A percentile compares a stretch with the other conserved stretches of the same genome.
phyloP scores from a whole-genome alignment of 2,888 invertebrate genomes.

The Habroteleia sp. region DNA sequence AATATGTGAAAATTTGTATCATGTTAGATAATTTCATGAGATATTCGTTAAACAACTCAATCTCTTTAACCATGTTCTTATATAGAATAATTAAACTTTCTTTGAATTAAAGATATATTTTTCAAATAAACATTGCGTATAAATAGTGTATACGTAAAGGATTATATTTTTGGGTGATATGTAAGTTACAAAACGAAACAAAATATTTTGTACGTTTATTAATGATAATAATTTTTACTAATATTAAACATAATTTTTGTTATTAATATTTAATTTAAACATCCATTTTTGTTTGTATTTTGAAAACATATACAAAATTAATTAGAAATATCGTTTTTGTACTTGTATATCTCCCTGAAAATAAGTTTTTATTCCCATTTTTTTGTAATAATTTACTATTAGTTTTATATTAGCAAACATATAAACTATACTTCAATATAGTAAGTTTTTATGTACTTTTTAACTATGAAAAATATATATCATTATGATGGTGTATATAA shows the following conservation, averaged over 20 bases:
- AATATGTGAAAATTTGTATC: too few relatives aligned
- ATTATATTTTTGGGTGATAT: constrained; percentile 38
- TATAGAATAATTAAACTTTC: too few relatives aligned
- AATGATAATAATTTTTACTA: not conserved
- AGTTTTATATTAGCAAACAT: constrained; percentile 30
- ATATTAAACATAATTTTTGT: not conserved
- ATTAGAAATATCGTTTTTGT: constrained; percentile 4
- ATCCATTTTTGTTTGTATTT: too few relatives aligned
- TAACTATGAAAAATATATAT: not conserved
- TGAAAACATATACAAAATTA: not conserved
- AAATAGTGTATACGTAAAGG: constrained; percentile 22
- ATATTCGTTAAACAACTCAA: constrained; percentile 38
- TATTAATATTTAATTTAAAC: not conserved
- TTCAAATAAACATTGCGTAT: constrained; percentile 19
- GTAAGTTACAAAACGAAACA: constrained; percentile 19
- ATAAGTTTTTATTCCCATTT: constrained; percentile 30
- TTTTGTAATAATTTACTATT: constrained; percentile 40
- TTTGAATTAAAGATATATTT: constrained; percentile 10
- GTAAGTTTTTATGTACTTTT: constrained; percentile 30
- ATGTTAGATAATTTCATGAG: too few relatives aligned
- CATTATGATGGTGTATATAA: constrained; percentile 19
- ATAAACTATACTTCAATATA: constrained; percentile 22
- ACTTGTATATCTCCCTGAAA: constrained; percentile 34
- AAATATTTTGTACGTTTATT: not conserved
- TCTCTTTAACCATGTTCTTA: constrained; percentile 20